Conservation (phyloP, 2,113 vertebrate species). For the Larimichthys crocea region DNA sequence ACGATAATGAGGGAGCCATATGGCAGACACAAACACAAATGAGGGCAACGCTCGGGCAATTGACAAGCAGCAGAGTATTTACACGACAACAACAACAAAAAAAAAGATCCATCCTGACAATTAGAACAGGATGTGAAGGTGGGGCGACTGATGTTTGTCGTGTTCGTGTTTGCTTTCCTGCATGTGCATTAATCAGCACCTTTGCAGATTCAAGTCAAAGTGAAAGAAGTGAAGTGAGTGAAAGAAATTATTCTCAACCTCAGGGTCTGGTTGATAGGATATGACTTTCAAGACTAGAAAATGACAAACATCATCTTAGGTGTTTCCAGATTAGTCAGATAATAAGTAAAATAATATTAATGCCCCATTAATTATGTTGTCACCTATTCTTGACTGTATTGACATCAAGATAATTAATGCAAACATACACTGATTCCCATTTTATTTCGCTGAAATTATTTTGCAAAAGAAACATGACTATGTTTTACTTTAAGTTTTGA, state of each 20-base stretch:
- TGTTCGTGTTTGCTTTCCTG: conserved; percentile 32
- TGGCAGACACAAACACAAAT: conserved; percentile 58
- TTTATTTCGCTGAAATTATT: too few species aligned
- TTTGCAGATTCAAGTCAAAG: conserved; percentile 28
- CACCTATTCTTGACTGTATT: too few species aligned
- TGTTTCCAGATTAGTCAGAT: not conserved
- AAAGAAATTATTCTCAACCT: not conserved
- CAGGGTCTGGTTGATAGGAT: not conserved
- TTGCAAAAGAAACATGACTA: too few species aligned
- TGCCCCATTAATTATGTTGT: too few species aligned
- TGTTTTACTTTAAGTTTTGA: too few species aligned
- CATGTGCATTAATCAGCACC: conserved; percentile 45
- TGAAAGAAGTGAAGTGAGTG: not conserved
- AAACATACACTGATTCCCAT: too few species aligned
- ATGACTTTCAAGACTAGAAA: not conserved
- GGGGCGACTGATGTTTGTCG: conserved; percentile 24
- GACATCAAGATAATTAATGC: too few species aligned
- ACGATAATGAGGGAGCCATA: conserved; percentile 61
- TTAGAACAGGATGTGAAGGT: conserved; percentile 27
- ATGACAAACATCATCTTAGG: not conserved
- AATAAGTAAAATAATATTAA: too few species aligned
- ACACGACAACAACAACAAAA: conserved; percentile 22
- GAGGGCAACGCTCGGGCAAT: conserved; percentile 51
- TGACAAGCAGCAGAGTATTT: conserved; percentile 53
- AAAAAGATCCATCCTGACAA: conserved; percentile 39